phyloP scores from a whole-genome alignment of 2,888 invertebrate species.

The Leptopilina myrica region DNA sequence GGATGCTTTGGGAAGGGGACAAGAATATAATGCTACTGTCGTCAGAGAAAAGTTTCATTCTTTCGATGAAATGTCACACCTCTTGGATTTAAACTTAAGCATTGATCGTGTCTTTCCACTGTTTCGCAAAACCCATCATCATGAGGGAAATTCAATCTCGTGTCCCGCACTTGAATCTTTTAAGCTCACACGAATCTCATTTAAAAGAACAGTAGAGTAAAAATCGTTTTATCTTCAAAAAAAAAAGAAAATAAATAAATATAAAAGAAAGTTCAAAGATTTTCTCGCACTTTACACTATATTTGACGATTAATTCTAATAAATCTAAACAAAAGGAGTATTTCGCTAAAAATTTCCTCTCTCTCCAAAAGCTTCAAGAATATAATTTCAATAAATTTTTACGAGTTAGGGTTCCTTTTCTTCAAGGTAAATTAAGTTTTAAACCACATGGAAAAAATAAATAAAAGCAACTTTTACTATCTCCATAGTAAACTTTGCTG shows the following conservation, averaged over 20 bases:
- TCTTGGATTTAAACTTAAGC: slow-evolving; percentile 1
- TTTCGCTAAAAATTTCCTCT: no score
- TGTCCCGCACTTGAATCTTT: not conserved
- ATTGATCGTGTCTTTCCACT: not conserved
- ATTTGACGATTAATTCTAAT: not conserved
- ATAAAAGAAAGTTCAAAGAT: not conserved
- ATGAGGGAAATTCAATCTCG: slow-evolving; percentile 8
- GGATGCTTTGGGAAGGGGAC: no score
- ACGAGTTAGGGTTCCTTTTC: no score
- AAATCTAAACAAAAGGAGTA: no score
- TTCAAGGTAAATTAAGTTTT: no score
- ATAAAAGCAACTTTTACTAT: no score
- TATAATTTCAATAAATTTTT: no score
- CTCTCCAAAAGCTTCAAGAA: no score
- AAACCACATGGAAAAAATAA: no score
- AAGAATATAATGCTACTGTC: slow-evolving; percentile 2
- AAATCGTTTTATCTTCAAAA: slow-evolving; percentile 1
- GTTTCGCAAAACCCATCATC: slow-evolving; percentile 9
- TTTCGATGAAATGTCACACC: slow-evolving; percentile 33
- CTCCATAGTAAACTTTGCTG: no score
- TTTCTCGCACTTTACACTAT: not conserved
- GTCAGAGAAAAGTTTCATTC: slow-evolving; percentile 18
- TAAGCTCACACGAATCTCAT: slow-evolving; percentile 27
- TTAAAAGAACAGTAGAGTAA: not conserved
- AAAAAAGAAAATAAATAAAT: not conserved